Evolutionary conservation across 2,888 invertebrate species (phyloP), one percentile per base, ranked within the genome.

Genomic region (Embidobia sp.): DNA sequence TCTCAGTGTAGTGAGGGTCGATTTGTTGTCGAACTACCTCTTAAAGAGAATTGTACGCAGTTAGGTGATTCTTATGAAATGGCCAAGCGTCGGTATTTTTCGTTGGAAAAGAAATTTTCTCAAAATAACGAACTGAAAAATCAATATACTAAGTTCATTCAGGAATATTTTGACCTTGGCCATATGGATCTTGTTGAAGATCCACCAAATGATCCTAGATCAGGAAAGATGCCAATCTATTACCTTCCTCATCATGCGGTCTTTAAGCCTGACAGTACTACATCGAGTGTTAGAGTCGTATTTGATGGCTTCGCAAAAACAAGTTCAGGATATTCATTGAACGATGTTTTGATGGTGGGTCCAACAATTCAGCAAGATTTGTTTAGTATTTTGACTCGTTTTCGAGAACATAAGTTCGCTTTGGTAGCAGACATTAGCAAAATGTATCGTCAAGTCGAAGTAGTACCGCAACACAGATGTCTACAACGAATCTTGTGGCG

Each of bases 401-500:
- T 35, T 7, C 4, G 13, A n/a, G 11, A 59, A 8, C 59, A 59
- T 22, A 13, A 10, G 6, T 42, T 29, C 15, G 44, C 22, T 10
- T 16, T 59, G 2, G 6, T 13, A 5, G 42, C 33, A 1, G 46
- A 59, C 31, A 19, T 59, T 18, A 73, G 44, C 2, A 83, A 85
- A 61, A 85, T 85, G 82, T 86, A 82, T 46, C 77, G 82, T 0
- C 78, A 75, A 46, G 33, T 82, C 10, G 11, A 10, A 5, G 22
- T 75, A 0, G 10, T 33, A 4, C 44, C 49, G 0, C 48, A 66
- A 1, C 78, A 84, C 57, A 35, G 72, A 2, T 46, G 79, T 8
- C 77, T 61, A n/a, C 83, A 84, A 4, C 35, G 81, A 15, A 84
- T 85, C 6, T n/a, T 85, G 0, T 85, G 84, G 85, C 33, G 83